A percentile compares a stretch with the other conserved stretches of the same genome.
Evolutionary conservation across 2,797 vertebrate species (phyloP).

Genomic region (Fistularia tabacaria): DNA sequence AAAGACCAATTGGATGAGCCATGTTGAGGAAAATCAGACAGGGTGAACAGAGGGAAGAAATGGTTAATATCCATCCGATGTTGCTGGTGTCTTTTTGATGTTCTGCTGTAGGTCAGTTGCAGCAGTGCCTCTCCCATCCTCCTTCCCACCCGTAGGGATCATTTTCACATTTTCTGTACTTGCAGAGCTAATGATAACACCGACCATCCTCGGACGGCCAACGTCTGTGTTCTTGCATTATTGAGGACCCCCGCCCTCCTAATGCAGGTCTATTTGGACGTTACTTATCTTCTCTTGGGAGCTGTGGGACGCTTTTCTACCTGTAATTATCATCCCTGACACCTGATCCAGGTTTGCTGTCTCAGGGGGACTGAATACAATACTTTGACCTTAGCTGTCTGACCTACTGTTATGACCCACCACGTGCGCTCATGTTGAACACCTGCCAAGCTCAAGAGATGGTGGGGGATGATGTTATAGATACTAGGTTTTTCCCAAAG

Average conservation of each 20-base stretch:
- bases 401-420: slow-evolving; percentile 13
- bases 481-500: not conserved
- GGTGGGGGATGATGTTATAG: not conserved
- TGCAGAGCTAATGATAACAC: slow-evolving; percentile 22
- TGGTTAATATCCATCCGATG: slow-evolving; percentile 9
- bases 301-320: not conserved
- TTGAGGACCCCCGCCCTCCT: slow-evolving; percentile 20
- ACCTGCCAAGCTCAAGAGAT: not conserved
- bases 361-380: slow-evolving; percentile 11
- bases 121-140: not conserved
- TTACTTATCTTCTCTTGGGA: slow-evolving; percentile 4
- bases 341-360: slow-evolving; percentile 11
- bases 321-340: slow-evolving; percentile 24
- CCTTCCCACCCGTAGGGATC: slow-evolving; percentile 3
- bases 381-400: slow-evolving; percentile 18
- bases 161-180: slow-evolving; percentile 19
- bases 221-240: slow-evolving; percentile 34
- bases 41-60: not conserved
- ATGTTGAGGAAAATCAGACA: not conserved
- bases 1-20: not conserved
- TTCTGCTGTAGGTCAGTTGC: slow-evolving; percentile 2
- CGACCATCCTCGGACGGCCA: slow-evolving; percentile 3
- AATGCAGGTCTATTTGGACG: slow-evolving; percentile 10
- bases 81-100: not conserved
- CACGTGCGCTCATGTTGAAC: not conserved